Conservation (phyloP, 2,113 vertebrate genomes). For the Burhinus oedicnemus region DNA sequence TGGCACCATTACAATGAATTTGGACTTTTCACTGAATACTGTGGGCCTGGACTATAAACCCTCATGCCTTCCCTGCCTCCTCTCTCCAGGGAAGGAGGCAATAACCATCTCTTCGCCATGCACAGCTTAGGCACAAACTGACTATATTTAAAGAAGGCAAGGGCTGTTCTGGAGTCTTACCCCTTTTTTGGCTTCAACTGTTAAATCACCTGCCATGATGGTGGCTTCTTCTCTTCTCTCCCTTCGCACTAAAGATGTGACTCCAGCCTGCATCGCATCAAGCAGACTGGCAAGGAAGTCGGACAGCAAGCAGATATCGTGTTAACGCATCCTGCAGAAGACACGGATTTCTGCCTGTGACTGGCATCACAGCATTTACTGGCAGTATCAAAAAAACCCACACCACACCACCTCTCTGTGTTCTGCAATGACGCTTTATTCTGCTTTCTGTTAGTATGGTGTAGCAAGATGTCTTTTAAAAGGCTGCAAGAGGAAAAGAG, state of each 20-base stretch:
- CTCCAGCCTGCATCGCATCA: not conserved
- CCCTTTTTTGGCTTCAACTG: not conserved
- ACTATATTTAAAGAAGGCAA: not conserved
- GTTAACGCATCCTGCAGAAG: not conserved
- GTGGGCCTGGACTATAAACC: accelerated
- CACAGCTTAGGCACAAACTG: not conserved
- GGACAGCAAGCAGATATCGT: not conserved
- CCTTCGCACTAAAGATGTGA: not conserved
- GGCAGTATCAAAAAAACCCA: not conserved
- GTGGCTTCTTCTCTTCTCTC: not conserved
- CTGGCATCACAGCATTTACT: not conserved
- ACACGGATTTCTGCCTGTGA: not conserved
- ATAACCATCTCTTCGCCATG: not conserved
- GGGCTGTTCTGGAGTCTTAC: not conserved
- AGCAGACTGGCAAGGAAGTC: not conserved
- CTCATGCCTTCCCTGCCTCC: not conserved
- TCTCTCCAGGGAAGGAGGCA: not conserved
- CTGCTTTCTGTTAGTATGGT: not conserved
- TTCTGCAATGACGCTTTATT: not conserved
- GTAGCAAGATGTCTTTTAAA: not conserved
- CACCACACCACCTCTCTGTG: not conserved
- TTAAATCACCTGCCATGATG: not conserved
- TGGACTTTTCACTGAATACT: not conserved
- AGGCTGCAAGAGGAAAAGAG: not conserved
- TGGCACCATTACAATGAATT: not conserved